Evolutionary conservation across 2,113 vertebrate genomes (phyloP).

Genomic region (Drymodes brunneopygia): DNA sequence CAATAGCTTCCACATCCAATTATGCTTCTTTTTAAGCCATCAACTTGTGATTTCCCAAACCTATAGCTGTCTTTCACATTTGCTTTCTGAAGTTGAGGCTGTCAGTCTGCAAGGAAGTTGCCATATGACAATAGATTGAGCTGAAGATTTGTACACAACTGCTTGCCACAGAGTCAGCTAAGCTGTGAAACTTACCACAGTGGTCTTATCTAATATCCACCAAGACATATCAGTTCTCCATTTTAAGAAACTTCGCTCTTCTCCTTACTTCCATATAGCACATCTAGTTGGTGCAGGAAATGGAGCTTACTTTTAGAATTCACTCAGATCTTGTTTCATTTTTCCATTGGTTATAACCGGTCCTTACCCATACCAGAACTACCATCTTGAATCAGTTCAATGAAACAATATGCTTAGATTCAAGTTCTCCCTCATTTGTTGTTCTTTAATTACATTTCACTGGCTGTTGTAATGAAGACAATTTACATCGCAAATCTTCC

Average conservation of each 20-base stretch:
- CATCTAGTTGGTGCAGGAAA: background rate
- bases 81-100: background rate
- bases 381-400: background rate
- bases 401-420: background rate
- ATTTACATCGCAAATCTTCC: background rate
- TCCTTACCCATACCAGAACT: background rate
- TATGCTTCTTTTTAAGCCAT: background rate
- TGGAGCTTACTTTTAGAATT: background rate
- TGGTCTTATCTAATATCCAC: rapidly evolving
- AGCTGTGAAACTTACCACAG: background rate
- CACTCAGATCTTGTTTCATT: background rate
- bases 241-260: background rate
- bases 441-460: background rate
- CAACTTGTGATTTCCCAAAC: background rate
- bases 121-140: background rate
- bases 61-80: background rate
- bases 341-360: background rate
- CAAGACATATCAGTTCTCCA: rapidly evolving
- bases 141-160: background rate
- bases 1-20: background rate
- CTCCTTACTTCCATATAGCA: background rate
- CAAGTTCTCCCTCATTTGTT: background rate
- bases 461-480: background rate
- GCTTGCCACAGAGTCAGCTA: background rate
- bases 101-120: background rate